phyloP scores from a whole-genome alignment of 2,113 vertebrate genomes.

The Ameiurus melas region DNA sequence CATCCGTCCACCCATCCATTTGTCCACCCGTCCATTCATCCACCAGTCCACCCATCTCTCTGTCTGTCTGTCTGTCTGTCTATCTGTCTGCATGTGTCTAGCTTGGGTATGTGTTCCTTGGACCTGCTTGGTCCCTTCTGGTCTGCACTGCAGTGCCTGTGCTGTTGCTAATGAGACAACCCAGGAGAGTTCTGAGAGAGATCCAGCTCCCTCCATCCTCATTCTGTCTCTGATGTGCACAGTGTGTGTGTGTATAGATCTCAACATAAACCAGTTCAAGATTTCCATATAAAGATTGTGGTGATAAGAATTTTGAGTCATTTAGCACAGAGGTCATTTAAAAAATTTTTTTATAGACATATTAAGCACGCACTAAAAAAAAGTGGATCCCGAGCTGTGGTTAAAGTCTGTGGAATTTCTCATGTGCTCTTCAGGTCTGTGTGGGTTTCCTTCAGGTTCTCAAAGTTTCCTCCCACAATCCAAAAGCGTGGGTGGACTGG shows the following conservation, averaged over 20 bases:
- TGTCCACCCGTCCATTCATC: background rate
- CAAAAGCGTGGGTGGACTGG: background rate
- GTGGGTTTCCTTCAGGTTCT: background rate
- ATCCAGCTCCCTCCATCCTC: conserved; percentile 9
- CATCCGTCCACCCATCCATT: background rate
- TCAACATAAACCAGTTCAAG: background rate
- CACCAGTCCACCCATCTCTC: too few species aligned
- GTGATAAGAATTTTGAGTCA: background rate
- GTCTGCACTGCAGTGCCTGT: conserved; percentile 21
- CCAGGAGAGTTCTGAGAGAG: conserved; percentile 42
- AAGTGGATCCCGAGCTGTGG: background rate
- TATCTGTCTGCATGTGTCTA: conserved; percentile 10
- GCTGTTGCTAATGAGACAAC: conserved; percentile 47
- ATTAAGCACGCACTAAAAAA: background rate
- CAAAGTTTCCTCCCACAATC: background rate
- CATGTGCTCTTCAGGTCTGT: background rate
- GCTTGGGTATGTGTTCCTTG: conserved; percentile 27
- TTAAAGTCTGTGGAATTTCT: background rate
- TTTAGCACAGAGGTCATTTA: background rate
- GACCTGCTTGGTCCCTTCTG: conserved; percentile 8
- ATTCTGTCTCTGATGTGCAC: conserved; percentile 6
- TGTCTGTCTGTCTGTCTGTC: too few species aligned
- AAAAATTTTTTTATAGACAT: background rate
- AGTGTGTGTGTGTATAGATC: background rate
- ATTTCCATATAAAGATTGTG: background rate